Conservation (phyloP, 1,140 invertebrate genomes). For the Lethocerus indicus region DNA sequence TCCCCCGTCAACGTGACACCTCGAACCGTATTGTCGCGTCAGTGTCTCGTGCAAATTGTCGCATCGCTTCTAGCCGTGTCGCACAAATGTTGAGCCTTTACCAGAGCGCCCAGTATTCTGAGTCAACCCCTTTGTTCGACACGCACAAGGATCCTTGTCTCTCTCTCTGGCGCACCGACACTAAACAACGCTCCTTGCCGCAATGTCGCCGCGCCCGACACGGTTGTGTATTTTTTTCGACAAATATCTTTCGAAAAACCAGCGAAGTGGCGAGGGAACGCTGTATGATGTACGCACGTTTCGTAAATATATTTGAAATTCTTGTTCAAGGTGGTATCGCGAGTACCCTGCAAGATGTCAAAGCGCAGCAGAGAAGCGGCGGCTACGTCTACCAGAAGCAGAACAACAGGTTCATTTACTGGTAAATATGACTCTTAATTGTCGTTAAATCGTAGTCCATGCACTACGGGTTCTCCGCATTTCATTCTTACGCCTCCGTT, state of each 20-base stretch:
- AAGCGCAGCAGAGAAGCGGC: slow-evolving; percentile 72
- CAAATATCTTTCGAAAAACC: background rate
- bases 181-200: background rate
- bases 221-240: too few relatives aligned
- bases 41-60: too few relatives aligned
- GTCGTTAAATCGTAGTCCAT: too few relatives aligned
- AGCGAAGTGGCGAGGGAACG: background rate
- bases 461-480: too few relatives aligned
- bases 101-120: too few relatives aligned
- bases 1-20: too few relatives aligned
- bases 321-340: slow-evolving; percentile 60
- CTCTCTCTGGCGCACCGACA: background rate
- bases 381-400: slow-evolving; percentile 65
- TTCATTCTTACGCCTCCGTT: background rate
- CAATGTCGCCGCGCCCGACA: too few relatives aligned
- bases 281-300: background rate
- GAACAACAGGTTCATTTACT: slow-evolving; percentile 72
- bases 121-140: too few relatives aligned
- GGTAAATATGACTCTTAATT: slow-evolving; percentile 31
- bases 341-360: slow-evolving; percentile 84
- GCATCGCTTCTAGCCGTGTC: too few relatives aligned
- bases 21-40: too few relatives aligned
- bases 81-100: too few relatives aligned
- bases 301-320: background rate
- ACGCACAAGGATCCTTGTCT: too few relatives aligned